Percentiles rank a stretch among this genome's conserved stretches.
Conservation (phyloP, 2,113 vertebrate genomes). For the Rhipidura dahli region DNA sequence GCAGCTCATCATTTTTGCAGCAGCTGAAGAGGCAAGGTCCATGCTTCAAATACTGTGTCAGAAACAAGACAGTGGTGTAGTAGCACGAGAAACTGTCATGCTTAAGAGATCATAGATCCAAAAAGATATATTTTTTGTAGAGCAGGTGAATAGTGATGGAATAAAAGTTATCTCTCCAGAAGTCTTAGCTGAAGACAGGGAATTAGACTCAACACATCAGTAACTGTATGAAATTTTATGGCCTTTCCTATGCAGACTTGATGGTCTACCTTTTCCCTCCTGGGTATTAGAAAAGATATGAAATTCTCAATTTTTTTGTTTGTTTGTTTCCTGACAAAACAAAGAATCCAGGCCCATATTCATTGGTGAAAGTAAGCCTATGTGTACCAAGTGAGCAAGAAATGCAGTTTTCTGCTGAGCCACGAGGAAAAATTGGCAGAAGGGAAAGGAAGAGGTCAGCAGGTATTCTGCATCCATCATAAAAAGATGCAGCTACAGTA, state of each 20-base stretch:
- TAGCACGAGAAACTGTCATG: background rate
- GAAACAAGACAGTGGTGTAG: background rate
- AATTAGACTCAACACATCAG: background rate
- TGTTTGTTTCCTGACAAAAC: background rate
- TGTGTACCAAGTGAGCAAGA: background rate
- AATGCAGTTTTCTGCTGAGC: background rate
- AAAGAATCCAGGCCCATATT: background rate
- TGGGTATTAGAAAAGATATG: background rate
- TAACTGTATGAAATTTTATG: background rate
- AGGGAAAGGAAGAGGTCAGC: background rate
- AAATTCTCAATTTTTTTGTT: background rate
- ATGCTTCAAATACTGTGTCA: background rate
- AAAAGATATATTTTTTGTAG: background rate
- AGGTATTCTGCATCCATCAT: background rate
- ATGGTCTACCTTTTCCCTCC: background rate
- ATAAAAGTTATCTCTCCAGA: background rate
- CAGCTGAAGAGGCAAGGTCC: background rate
- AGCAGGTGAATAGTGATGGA: background rate
- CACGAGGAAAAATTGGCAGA: background rate
- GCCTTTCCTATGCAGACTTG: background rate
- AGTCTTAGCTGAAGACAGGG: background rate
- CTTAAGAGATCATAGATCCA: background rate
- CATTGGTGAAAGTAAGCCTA: background rate
- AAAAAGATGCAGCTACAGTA: background rate
- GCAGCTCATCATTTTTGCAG: background rate